phyloP scores from a whole-genome alignment of 2,888 invertebrate species.

The Venustoraphidia nigricollis region DNA sequence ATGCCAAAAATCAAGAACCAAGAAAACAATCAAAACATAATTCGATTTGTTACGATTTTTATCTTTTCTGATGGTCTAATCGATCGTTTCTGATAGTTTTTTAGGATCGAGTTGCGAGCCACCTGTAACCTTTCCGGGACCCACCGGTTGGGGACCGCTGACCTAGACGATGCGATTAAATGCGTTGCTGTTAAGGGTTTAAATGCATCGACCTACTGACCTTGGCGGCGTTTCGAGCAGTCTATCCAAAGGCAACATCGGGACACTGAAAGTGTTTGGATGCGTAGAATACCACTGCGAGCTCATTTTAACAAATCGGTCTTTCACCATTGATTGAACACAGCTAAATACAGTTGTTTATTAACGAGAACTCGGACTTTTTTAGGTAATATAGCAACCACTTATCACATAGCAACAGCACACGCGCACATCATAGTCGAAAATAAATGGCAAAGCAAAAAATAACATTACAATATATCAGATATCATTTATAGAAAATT shows the following conservation, averaged over 20 bases:
- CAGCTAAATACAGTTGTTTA: neutral
- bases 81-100: too few species aligned
- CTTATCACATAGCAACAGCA: neutral
- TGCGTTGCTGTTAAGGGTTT: neutral
- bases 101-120: too few species aligned
- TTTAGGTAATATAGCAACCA: neutral
- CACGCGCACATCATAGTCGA: neutral
- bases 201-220: neutral
- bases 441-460: neutral
- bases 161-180: neutral
- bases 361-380: neutral
- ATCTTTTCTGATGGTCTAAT: too few species aligned
- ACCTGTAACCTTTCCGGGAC: too few species aligned
- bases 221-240: neutral
- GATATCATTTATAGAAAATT: too few species aligned
- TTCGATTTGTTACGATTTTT: too few species aligned
- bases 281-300: neutral
- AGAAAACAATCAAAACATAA: too few species aligned
- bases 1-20: too few species aligned
- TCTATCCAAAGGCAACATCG: neutral
- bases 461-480: too few species aligned
- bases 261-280: neutral
- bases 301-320: conserved; percentile 3
- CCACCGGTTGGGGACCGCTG: too few species aligned
- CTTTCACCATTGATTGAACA: conserved; percentile 4